These are phyloP conservation scores for Hydrozoanthus gracilis DNA, from an alignment of 92 coral and sea anemone genomes.

Conservation along the genomic window DNA sequence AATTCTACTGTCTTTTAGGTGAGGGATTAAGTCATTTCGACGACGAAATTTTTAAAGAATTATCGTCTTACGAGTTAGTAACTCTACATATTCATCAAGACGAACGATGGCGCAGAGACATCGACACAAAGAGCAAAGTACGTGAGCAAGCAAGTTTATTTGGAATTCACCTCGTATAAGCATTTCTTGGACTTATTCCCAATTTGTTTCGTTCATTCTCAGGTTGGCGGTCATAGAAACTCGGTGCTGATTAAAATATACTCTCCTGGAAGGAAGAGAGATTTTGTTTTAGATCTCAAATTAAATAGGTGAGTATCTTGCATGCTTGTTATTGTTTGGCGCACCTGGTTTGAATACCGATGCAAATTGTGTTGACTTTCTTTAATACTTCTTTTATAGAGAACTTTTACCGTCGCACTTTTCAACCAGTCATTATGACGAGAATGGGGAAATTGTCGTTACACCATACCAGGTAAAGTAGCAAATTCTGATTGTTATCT, in stretches of 20 bases:
- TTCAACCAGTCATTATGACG: not conserved
- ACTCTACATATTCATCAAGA: conserved; percentile 51
- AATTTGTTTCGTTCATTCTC: not conserved
- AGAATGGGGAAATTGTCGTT: not conserved
- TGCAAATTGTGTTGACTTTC: not conserved
- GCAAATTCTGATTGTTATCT: no score
- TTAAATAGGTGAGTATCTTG: conserved; percentile 36
- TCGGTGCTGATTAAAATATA: conserved; percentile 3
- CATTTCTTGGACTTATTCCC: not conserved
- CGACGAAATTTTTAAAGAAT: conserved; percentile 25
- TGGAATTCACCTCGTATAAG: not conserved
- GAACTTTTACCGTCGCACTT: conserved; percentile 24
- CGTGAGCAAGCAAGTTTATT: not conserved
- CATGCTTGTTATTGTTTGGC: not conserved
- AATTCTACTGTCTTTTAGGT: not conserved
- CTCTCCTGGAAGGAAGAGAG: conserved; percentile 19
- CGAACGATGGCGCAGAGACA: conserved; percentile 54
- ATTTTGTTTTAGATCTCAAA: conserved; percentile 3
- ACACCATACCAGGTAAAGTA: conserved; percentile 36
- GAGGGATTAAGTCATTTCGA: not conserved
- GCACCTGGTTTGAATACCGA: not conserved
- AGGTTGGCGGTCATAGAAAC: conserved; percentile 38
- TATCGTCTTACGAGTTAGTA: conserved; percentile 57
- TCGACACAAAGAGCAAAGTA: conserved; percentile 2
- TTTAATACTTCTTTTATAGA: conserved; percentile 11